These are phyloP conservation scores for Orchestia grillus DNA, from an alignment of 1,140 invertebrate genomes.

Conservation along the genomic window DNA sequence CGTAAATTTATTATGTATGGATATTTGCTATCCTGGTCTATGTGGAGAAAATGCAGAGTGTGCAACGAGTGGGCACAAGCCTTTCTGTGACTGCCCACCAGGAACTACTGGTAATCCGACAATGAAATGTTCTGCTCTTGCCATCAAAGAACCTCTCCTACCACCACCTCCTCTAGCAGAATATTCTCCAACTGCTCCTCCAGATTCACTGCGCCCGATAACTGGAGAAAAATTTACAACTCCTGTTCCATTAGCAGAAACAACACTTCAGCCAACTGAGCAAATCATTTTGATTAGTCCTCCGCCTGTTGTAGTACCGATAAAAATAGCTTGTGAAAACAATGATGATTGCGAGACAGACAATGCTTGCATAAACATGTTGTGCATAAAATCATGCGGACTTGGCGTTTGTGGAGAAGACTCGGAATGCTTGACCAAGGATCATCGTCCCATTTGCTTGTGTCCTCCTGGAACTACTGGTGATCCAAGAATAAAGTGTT, in stretches of 20 bases:
- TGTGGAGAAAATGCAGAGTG: slow-evolving; percentile 88
- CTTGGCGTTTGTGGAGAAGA: slow-evolving; percentile 80
- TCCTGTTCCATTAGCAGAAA: slow-evolving; percentile 55
- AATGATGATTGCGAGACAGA: slow-evolving; percentile 83
- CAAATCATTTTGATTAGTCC: slow-evolving; percentile 1
- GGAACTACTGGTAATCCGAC: slow-evolving; percentile 89
- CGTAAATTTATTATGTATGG: slow-evolving; percentile 82
- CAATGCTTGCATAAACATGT: slow-evolving; percentile 82
- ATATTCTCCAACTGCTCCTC: neutral
- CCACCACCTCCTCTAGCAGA: slow-evolving; percentile 28
- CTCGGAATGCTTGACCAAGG: slow-evolving; percentile 82
- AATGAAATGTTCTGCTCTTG: slow-evolving; percentile 81
- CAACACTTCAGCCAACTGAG: neutral
- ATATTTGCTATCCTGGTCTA: slow-evolving; percentile 72
- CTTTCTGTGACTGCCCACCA: slow-evolving; percentile 85
- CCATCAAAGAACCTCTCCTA: slow-evolving; percentile 53
- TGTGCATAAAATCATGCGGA: slow-evolving; percentile 85
- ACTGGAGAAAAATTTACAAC: slow-evolving; percentile 28
- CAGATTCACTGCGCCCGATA: slow-evolving; percentile 44
- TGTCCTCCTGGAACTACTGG: slow-evolving; percentile 84
- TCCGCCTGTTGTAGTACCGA: slow-evolving; percentile 58
- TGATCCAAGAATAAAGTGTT: slow-evolving; percentile 79
- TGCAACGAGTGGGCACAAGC: slow-evolving; percentile 83
- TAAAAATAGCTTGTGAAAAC: slow-evolving; percentile 79
- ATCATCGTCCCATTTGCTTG: slow-evolving; percentile 86